A percentile compares a stretch with the other conserved stretches of the same genome.
These are phyloP conservation scores for Urophycis tenuis DNA, from an alignment of 2,797 vertebrate species.

Conservation along the genomic window DNA sequence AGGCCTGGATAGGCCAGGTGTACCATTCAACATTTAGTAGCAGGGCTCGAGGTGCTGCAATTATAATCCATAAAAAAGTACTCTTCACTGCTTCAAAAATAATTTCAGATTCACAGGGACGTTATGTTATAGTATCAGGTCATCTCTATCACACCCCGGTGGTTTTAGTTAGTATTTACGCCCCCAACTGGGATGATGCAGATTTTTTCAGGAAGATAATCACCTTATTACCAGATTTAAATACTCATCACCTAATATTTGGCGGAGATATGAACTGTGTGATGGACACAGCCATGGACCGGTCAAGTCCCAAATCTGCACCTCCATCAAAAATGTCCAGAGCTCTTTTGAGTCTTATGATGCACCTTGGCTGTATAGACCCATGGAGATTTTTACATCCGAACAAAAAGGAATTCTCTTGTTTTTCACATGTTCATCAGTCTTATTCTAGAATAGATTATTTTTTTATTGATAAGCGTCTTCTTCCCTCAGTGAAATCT, in stretches of 20 bases:
- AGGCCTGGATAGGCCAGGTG: not conserved
- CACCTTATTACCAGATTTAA: not conserved
- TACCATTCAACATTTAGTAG: constrained; percentile 2
- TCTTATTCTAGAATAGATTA: not conserved
- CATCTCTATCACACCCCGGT: too few relatives aligned
- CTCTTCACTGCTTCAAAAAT: not conserved
- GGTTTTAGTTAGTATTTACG: not conserved
- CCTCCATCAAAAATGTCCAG: not conserved
- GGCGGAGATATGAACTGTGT: constrained; percentile 2
- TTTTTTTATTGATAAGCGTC: not conserved
- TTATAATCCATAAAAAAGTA: constrained; percentile 5
- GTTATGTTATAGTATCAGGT: too few relatives aligned
- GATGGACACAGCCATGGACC: not conserved
- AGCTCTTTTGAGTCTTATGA: not conserved
- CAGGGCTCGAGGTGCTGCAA: not conserved
- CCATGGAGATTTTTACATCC: not conserved
- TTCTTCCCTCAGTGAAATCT: not conserved
- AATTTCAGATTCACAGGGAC: not conserved
- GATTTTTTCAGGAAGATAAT: not conserved
- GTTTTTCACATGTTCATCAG: not conserved
- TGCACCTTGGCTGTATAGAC: not conserved
- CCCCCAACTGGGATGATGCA: constrained; percentile 4
- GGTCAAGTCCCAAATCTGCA: not conserved
- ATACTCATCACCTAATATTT: constrained; percentile 1
- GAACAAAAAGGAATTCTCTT: not conserved